phyloP scores from a whole-genome alignment of 2,113 vertebrate genomes.

The Synodontis membranacea region DNA sequence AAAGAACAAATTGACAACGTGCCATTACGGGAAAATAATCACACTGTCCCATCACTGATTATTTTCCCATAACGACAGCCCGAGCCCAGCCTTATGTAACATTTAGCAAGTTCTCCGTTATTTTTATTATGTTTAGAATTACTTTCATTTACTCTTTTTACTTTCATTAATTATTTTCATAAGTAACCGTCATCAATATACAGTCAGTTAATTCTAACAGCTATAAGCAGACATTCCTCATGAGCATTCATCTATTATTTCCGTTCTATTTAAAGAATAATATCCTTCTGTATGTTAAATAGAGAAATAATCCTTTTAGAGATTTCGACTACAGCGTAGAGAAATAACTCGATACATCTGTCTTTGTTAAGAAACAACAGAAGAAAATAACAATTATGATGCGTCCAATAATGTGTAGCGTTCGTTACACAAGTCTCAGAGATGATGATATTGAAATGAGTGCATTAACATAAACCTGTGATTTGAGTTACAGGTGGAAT shows the following conservation, averaged over 20 bases:
- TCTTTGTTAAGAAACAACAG: neutral
- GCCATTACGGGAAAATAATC: neutral
- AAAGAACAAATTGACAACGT: neutral
- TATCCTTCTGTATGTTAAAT: neutral
- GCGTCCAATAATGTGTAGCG: neutral
- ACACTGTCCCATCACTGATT: neutral
- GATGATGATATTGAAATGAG: neutral
- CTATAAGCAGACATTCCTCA: neutral
- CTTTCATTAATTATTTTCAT: no score
- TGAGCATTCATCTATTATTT: neutral
- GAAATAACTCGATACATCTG: neutral
- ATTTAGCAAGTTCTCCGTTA: no score
- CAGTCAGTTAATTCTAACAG: neutral
- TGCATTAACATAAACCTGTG: neutral
- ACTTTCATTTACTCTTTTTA: no score
- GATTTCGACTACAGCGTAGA: neutral
- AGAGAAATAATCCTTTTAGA: neutral
- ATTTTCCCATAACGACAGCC: neutral
- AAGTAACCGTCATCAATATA: neutral
- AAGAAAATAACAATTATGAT: neutral
- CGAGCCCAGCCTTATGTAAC: no score
- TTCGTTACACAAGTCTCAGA: neutral
- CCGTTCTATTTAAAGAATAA: neutral
- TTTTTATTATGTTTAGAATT: neutral
- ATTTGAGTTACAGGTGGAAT: neutral